Conservation (phyloP, 2,888 invertebrate species). For the Synergus itoensis region DNA sequence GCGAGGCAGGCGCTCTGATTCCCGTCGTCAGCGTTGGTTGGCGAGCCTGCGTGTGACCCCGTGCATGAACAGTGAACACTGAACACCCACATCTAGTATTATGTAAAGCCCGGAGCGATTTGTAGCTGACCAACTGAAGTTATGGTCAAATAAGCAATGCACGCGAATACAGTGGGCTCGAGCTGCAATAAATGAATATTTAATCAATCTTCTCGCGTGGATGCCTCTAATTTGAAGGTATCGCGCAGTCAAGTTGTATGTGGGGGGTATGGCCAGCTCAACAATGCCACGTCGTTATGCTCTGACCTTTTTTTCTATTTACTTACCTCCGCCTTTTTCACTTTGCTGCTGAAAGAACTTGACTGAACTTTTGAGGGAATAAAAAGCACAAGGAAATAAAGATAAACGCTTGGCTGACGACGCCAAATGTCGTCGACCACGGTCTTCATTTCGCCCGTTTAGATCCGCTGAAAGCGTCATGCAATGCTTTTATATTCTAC, state of each 20-base stretch:
- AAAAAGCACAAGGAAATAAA: constrained; percentile 29
- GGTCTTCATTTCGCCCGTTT: constrained; percentile 35
- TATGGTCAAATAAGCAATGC: constrained; percentile 73
- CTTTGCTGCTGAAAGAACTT: constrained; percentile 3
- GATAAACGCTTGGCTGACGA: constrained; percentile 40
- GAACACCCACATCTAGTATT: constrained; percentile 54
- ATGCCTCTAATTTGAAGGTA: constrained; percentile 69
- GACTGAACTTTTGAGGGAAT: constrained; percentile 27
- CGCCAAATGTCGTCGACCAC: constrained; percentile 35
- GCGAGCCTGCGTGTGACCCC: constrained; percentile 48
- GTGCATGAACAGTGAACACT: constrained; percentile 49
- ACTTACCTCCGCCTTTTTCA: constrained; percentile 25
- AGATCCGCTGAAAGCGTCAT: constrained; percentile 25
- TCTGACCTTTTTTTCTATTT: constrained; percentile 20
- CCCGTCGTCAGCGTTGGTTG: constrained; percentile 7
- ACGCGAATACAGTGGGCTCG: constrained; percentile 63
- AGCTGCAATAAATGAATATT: constrained; percentile 72
- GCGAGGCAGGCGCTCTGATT: constrained; percentile 34
- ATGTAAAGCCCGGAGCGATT: constrained; percentile 64
- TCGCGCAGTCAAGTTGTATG: constrained; percentile 42
- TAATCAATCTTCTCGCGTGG: constrained; percentile 73
- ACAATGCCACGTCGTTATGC: constrained; percentile 32
- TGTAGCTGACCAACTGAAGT: constrained; percentile 68
- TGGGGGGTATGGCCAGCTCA: not conserved
- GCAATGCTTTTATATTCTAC: constrained; percentile 29